Evolutionary conservation across 23 tunicate species (phyloP), one percentile per base, ranked within the genome.

Genomic region (Trididemnum miniatum): DNA sequence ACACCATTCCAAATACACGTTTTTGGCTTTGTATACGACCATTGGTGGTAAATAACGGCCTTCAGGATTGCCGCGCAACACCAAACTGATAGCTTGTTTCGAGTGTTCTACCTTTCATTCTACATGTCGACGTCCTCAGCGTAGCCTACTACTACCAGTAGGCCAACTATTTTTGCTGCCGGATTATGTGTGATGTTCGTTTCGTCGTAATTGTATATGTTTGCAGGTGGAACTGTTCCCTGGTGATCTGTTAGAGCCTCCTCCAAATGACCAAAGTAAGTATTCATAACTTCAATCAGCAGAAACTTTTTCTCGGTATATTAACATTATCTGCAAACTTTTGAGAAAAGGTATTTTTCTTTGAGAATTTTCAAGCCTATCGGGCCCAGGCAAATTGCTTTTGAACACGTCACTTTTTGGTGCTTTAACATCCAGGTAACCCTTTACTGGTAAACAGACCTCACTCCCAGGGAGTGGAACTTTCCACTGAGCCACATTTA

Each of bases 11-110:
- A 4, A 1, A 32, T 77, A 77, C 67, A 59, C 44, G 51, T 77
- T 52, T 77, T 51, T 52, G 26, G 82, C 67, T 29, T 24, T 77
- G 37, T 77, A 77, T 31, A 77, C 82, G 69, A 77, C 82, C 82
- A 77, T 77, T 28, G 82, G 82, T 22, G 82, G 82, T 22, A 77
- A 31, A n/a, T 52, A 52, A 31, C 27, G 35, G 28, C 82, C 82
- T n/a, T n/a, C 39, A 33, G 67, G 69, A 54, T 32, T 52, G 82
- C 82, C 82, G 36, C 82, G 54, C 12, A 54, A 77, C 82, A 52
- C 54, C n/a, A 77, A 2, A 22, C 67, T 52, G n/a, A 77, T 77
- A 4, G 67, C 35, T 54, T 54, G 67, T 54, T 77, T 77, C 5
- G 82, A 77, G 31, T 54, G 67, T 31, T 74, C 80, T 1, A 25